phyloP scores from a whole-genome alignment of 1,140 invertebrate genomes.

The Drosophila lini region DNA sequence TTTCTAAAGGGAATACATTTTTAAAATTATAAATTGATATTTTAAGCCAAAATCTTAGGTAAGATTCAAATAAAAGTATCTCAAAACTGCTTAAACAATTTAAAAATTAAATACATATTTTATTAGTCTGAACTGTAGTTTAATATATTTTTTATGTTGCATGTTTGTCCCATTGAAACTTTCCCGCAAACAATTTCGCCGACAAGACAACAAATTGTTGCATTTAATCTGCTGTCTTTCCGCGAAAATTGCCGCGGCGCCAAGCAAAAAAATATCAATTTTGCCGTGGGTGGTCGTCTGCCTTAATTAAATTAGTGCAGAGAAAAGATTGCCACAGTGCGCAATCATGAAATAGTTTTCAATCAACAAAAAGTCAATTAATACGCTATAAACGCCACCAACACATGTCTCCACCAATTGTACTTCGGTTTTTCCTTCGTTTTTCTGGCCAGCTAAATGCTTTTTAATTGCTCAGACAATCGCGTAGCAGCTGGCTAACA shows the following conservation, averaged over 20 bases:
- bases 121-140: background rate
- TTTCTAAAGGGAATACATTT: too few species aligned
- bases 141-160: slow-evolving; percentile 3
- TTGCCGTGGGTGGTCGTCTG: slow-evolving; percentile 33
- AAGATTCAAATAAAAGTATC: too few species aligned
- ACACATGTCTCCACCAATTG: slow-evolving; percentile 48
- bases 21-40: too few species aligned
- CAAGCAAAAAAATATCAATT: slow-evolving; percentile 8
- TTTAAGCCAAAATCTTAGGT: background rate
- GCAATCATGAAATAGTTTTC: slow-evolving; percentile 65
- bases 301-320: slow-evolving; percentile 66
- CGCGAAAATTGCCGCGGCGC: slow-evolving; percentile 1
- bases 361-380: slow-evolving; percentile 73
- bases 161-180: slow-evolving; percentile 38
- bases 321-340: slow-evolving; percentile 36
- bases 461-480: slow-evolving; percentile 63
- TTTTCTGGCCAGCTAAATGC: slow-evolving; percentile 22
- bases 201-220: slow-evolving; percentile 62
- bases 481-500: slow-evolving; percentile 28
- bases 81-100: too few species aligned
- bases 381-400: slow-evolving; percentile 42
- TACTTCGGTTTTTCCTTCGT: slow-evolving; percentile 18
- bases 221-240: slow-evolving; percentile 39
- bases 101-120: background rate
- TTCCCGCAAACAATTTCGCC: slow-evolving; percentile 62